These are phyloP conservation scores for Gobius niger DNA, from an alignment of 2,113 vertebrate genomes.

Conservation along the genomic window DNA sequence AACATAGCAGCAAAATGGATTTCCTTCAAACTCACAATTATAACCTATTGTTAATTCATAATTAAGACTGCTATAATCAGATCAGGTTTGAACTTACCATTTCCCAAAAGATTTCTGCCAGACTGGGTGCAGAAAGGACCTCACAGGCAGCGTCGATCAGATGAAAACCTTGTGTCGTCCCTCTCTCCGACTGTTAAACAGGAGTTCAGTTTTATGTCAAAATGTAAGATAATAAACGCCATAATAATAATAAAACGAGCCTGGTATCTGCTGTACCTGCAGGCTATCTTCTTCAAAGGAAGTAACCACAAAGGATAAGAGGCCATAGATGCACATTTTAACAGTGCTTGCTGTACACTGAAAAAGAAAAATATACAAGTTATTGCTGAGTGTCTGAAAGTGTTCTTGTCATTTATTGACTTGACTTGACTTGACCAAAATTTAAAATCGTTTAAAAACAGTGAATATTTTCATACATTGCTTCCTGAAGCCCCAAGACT, in stretches of 20 bases:
- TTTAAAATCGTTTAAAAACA: background rate
- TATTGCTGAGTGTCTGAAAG: background rate
- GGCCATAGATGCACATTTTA: conserved; percentile 93
- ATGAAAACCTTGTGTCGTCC: conserved; percentile 73
- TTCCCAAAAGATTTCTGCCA: conserved; percentile 97
- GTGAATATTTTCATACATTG: conserved; percentile 80
- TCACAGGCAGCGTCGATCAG: conserved; percentile 92
- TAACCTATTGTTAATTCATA: too few species aligned
- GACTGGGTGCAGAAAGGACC: conserved; percentile 88
- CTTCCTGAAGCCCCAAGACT: conserved; percentile 87
- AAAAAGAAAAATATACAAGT: background rate
- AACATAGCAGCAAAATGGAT: too few species aligned
- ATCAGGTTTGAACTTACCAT: conserved; percentile 78
- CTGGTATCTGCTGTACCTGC: conserved; percentile 77
- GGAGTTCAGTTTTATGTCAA: background rate
- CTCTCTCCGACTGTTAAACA: conserved; percentile 36
- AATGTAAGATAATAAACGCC: background rate
- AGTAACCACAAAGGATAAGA: conserved; percentile 91
- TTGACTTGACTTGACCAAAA: background rate
- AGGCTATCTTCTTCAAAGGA: conserved; percentile 92
- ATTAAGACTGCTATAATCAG: too few species aligned
- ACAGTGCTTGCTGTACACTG: conserved; percentile 95
- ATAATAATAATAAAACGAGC: background rate
- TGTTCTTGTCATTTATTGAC: background rate
- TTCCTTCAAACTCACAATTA: too few species aligned